phyloP scores from a whole-genome alignment of 2,113 vertebrate genomes.

The Chaetorhynchus papuensis region DNA sequence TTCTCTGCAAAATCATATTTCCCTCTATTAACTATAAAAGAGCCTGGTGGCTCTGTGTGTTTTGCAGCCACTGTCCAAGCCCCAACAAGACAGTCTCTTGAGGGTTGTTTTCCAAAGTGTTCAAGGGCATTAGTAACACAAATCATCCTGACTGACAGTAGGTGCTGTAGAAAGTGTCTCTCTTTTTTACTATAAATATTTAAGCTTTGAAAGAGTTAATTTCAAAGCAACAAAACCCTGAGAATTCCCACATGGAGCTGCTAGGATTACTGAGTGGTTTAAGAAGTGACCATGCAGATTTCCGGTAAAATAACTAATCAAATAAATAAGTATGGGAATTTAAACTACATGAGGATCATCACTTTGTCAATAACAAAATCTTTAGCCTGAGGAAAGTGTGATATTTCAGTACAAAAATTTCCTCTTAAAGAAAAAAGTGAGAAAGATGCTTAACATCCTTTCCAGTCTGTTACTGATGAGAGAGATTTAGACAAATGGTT shows the following conservation, averaged over 20 bases:
- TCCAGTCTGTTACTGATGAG: background rate
- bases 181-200: background rate
- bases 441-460: background rate
- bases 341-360: background rate
- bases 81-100: background rate
- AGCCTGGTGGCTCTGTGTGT: fast-evolving
- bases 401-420: background rate
- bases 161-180: background rate
- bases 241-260: background rate
- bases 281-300: background rate
- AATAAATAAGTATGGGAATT: background rate
- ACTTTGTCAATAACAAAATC: background rate
- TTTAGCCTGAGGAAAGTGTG: background rate
- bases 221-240: background rate
- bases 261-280: background rate
- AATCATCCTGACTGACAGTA: background rate
- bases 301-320: background rate
- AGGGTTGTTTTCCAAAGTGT: background rate
- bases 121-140: background rate
- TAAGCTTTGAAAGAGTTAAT: background rate
- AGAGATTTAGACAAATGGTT: background rate
- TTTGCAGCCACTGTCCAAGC: background rate
- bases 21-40: background rate
- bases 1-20: background rate
- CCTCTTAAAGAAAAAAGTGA: background rate